Conservation (phyloP, 2,888 invertebrate genomes). For the Acleris emargana region DNA sequence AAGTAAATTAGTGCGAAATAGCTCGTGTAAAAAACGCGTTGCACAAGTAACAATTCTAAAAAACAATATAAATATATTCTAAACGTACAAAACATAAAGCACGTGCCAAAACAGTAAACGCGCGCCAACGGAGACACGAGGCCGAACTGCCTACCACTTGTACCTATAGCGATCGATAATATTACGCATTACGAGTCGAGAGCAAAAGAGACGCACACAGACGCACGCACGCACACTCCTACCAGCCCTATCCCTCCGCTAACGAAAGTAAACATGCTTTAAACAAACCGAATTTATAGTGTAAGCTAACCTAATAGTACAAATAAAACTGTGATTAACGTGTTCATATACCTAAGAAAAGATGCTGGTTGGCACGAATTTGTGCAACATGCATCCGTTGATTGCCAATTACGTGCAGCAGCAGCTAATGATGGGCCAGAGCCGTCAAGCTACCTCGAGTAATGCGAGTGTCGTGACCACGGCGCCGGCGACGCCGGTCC, state of each 20-base stretch:
- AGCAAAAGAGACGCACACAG: conserved; percentile 57
- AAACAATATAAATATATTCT: conserved; percentile 46
- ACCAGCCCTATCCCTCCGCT: conserved; percentile 54
- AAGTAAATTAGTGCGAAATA: conserved; percentile 3
- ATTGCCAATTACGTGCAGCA: conserved; percentile 66
- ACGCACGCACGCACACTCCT: conserved; percentile 57
- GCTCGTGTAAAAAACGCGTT: conserved; percentile 21
- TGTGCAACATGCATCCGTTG: conserved; percentile 66
- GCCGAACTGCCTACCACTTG: conserved; percentile 64
- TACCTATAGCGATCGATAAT: conserved; percentile 81
- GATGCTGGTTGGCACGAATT: conserved; percentile 74
- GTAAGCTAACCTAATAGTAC: conserved; percentile 70
- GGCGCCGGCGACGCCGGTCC: conserved; percentile 76
- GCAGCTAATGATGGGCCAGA: conserved; percentile 44
- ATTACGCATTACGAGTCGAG: conserved; percentile 78
- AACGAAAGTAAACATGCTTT: conserved; percentile 77
- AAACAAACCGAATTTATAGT: conserved; percentile 82
- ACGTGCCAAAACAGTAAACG: conserved; percentile 55
- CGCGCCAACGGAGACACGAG: conserved; percentile 64
- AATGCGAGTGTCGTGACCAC: conserved; percentile 59
- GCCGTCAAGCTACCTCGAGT: conserved; percentile 53
- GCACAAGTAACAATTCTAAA: conserved; percentile 45
- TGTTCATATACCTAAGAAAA: conserved; percentile 53
- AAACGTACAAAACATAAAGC: conserved; percentile 33
- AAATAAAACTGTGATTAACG: conserved; percentile 71